Base-by-base conservation (phyloP, 2,888 invertebrate species). In the Alsophila aescularia region DNA sequence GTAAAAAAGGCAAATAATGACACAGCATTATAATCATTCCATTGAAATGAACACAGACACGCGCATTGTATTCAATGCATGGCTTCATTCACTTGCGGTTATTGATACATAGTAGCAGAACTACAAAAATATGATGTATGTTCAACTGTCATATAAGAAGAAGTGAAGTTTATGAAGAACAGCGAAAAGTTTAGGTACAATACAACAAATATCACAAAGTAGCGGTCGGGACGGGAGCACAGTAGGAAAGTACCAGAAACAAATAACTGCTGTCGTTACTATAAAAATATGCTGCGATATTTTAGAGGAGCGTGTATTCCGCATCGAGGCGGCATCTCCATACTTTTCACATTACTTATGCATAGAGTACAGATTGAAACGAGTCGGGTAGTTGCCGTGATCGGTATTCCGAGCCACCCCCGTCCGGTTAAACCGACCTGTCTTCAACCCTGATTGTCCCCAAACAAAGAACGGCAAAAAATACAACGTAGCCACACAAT, bases 301-400 rank as follows among this genome's bases (percentile, higher is more conserved):
- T 87, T 87, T 87, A 87, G 81, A 85, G 62, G 69, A 77, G 77
- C 77, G 77, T 81, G 79, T 85, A 79, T 81, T 77, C 81, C 82
- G 84, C 80, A 77, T 78, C 75, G 80, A 73, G 68, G 81, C 74
- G 73, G 79, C 75, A 84, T 85, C 83, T 87, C 86, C 88, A 88
- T 87, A 89, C 88, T 87, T 90, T 90, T 85, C 86, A 81, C 87
- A 91, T 91, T 90, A 90, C 81, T 89, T 90, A 91, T 89, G 89
- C 90, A 90, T 90, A 89, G 90, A 85, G 81, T 88, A 87, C 81
- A 89, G 89, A 90, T 90, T 90, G 90, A 87, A 90, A 84, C 87
- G 87, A 81, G 81, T 81, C 76, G 78, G 74, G 84, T 82, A 83
- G 85, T 83, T 81, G 87, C 73, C 80, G 85, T 88, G 88, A 89